Conservation (phyloP, 2,797 vertebrate species). For the Nasua narica region DNA sequence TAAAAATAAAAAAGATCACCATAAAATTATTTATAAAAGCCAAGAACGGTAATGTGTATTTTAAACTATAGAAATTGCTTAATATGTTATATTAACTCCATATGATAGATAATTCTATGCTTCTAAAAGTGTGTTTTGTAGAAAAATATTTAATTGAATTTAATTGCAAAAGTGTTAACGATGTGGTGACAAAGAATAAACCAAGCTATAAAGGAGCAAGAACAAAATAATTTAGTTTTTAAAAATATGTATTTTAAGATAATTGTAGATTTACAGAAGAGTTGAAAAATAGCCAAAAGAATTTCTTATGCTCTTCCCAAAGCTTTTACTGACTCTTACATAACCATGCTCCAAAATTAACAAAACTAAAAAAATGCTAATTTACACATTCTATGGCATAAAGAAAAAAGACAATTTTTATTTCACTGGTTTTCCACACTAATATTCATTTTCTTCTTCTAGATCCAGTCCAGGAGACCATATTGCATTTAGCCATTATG, state of each 20-base stretch:
- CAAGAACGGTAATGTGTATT: background rate
- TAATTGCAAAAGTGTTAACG: background rate
- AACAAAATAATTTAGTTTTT: background rate
- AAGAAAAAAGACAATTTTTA: background rate
- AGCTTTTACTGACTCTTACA: background rate
- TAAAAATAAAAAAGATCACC: background rate
- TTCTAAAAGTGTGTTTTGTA: background rate
- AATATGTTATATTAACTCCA: background rate
- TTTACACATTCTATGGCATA: background rate
- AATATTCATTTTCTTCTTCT: background rate
- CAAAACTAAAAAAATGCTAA: background rate
- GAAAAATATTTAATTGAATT: background rate
- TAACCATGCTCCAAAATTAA: background rate
- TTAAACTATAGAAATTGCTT: background rate
- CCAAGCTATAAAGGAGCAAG: background rate
- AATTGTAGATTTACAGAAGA: background rate
- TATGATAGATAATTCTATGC: background rate
- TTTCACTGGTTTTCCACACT: background rate
- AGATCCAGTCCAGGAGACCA: background rate
- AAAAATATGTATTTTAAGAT: background rate
- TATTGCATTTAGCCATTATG: background rate
- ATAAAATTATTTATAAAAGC: background rate
- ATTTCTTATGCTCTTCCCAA: background rate
- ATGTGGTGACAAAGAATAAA: background rate
- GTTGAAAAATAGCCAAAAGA: background rate